A percentile compares a stretch with the other conserved stretches of the same genome.
Evolutionary conservation across 92 coral and sea anemone species (phyloP).

Genomic region (Zoanthus sociatus): DNA sequence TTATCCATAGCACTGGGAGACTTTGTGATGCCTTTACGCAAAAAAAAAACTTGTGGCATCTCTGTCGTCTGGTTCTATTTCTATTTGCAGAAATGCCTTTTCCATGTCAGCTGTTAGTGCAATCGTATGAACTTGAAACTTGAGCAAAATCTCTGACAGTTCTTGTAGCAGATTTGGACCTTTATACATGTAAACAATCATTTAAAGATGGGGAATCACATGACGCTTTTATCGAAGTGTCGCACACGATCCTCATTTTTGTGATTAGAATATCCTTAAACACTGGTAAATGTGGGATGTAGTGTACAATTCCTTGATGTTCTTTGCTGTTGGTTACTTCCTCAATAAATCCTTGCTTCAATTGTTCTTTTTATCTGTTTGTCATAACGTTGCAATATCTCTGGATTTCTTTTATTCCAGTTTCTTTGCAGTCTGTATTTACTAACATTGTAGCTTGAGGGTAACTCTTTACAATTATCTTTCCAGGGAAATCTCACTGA

Average conservation of each 20-base stretch:
- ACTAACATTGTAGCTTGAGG: slow-evolving; percentile 25
- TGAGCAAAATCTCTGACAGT: slow-evolving; percentile 13
- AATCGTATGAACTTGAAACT: slow-evolving; percentile 23
- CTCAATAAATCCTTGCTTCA: slow-evolving; percentile 32
- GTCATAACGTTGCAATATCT: slow-evolving; percentile 25
- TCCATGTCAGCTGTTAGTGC: slow-evolving; percentile 35
- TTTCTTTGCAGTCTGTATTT: slow-evolving; percentile 2
- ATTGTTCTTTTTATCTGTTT: slow-evolving; percentile 13
- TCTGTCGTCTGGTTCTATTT: slow-evolving; percentile 35
- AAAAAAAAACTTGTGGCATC: slow-evolving; percentile 47
- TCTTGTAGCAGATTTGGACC: slow-evolving; percentile 49
- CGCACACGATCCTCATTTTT: slow-evolving; percentile 51
- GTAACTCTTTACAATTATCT: slow-evolving; percentile 15
- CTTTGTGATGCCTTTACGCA: slow-evolving; percentile 26
- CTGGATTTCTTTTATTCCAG: not conserved
- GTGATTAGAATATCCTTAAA: slow-evolving; percentile 35
- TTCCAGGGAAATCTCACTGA: slow-evolving; percentile 10
- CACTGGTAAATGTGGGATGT: slow-evolving; percentile 45
- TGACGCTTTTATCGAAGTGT: slow-evolving; percentile 29
- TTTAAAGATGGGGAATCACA: slow-evolving; percentile 26
- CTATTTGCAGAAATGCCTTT: slow-evolving; percentile 45
- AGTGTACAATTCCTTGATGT: slow-evolving; percentile 22
- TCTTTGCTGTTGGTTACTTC: not conserved
- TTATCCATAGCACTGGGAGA: not conserved
- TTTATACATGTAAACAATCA: slow-evolving; percentile 29